Base-by-base conservation (phyloP, 2,797 vertebrate genomes). In the Lepilemur ruficaudatus region DNA sequence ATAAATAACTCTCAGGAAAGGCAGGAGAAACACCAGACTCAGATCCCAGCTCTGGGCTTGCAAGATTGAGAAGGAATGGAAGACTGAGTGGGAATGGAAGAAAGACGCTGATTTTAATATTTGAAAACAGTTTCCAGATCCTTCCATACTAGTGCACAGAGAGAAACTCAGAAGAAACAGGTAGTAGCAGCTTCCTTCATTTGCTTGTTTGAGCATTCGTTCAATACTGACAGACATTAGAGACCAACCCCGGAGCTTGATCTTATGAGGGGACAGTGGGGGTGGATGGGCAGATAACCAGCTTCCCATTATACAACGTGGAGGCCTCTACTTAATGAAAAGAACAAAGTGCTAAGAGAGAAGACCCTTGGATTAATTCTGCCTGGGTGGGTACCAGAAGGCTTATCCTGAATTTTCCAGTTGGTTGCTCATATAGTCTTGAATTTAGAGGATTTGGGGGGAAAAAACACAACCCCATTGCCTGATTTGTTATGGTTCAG, bases 371-470 rank as follows among this genome's bases (percentile, higher is more conserved):
- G 81, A 79, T 72, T 93, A 63, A 90, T 72, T 89, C 96, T 73
- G 86, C 89, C 82, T 85, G 82, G 35, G 61, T 89, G 78, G 72
- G 63, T 48, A 80, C 41, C 78, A 91, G 94, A 80, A 81, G 35
- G 83, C 79, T 91, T 79, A 93, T 32, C 41, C 46, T 43, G 78
- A 76, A 80, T 85, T 97, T 94, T 95, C 93, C 93, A 75, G 65
- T 61, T 96, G 65, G 59, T 84, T 97, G 65, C 43, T 92, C 65
- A 70, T 70, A 32, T 7, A 90, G 65, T 91, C 65, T 94, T 94
- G 79, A 95, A 91, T 95, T 85, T 76, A 94, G 67, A 91, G 52
- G 76, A 65, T 81, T 95, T 70, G 32, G 9, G 61, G 7, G 13
- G 23, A 52, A 76, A 92, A 92, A 76, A 41, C 4, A 69, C 30